Evolutionary conservation across 2,797 vertebrate species (phyloP).

Genomic region (Bradypodion ventrale): DNA sequence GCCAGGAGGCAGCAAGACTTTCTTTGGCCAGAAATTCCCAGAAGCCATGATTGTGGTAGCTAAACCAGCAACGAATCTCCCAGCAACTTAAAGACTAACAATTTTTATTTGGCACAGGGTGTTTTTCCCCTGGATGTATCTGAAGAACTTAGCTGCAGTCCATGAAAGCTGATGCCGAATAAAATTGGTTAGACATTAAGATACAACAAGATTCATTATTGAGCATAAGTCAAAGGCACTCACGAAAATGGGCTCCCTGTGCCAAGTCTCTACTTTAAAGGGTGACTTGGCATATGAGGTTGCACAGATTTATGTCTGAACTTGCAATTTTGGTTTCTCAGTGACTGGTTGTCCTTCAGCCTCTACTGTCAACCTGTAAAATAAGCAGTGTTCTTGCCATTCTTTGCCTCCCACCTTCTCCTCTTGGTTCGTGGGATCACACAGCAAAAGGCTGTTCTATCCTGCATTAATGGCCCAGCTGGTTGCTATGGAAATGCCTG

Average conservation of each 20-base stretch:
- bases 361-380: slow-evolving; percentile 4
- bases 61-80: too few relatives aligned
- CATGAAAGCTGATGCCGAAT: too few relatives aligned
- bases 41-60: too few relatives aligned
- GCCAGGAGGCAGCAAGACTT: background rate
- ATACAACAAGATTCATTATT: too few relatives aligned
- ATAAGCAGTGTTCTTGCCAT: background rate
- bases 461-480: slow-evolving; percentile 50
- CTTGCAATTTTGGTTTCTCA: background rate
- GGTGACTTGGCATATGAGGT: background rate
- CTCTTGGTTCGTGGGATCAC: slow-evolving; percentile 41
- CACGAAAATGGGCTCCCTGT: background rate
- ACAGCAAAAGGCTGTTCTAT: slow-evolving; percentile 46
- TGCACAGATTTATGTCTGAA: background rate
- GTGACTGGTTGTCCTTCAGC: background rate
- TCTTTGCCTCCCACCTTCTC: slow-evolving; percentile 4
- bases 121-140: too few relatives aligned
- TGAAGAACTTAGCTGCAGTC: too few relatives aligned
- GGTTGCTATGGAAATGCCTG: slow-evolving; percentile 68
- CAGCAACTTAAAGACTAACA: too few relatives aligned
- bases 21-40: background rate
- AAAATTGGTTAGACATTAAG: too few relatives aligned
- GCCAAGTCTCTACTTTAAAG: background rate
- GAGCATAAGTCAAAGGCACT: background rate
- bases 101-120: too few relatives aligned